Evolutionary conservation across 2,888 invertebrate genomes (phyloP).

Genomic region (Acleris laterana): DNA sequence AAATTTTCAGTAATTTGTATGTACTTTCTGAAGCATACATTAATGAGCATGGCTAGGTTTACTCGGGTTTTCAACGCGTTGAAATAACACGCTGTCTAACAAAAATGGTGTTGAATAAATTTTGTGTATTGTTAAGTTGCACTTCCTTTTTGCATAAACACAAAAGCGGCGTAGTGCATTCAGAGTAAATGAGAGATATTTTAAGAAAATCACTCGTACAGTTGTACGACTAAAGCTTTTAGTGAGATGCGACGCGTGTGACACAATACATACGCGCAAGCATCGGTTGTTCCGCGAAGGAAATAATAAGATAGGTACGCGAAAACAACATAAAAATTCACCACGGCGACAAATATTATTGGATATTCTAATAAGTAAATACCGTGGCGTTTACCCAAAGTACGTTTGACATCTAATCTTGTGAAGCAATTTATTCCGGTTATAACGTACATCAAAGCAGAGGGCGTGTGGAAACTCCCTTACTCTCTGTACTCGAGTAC

Average conservation of each 20-base stretch:
- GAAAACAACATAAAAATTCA: conserved; percentile 27
- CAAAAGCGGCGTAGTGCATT: conserved; percentile 47
- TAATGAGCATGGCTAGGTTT: too few relatives aligned
- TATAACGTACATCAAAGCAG: conserved; percentile 23
- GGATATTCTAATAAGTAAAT: conserved; percentile 31
- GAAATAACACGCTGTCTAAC: neutral
- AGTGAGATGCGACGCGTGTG: conserved; percentile 57
- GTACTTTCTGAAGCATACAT: too few relatives aligned
- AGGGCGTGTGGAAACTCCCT: conserved; percentile 43
- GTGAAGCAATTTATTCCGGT: conserved; percentile 18
- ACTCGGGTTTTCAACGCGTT: too few relatives aligned
- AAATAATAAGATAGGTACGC: conserved; percentile 15
- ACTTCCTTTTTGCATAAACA: conserved; percentile 5
- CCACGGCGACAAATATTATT: conserved; percentile 18
- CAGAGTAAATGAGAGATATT: conserved; percentile 53
- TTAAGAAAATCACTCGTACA: conserved; percentile 59
- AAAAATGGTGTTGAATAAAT: conserved; percentile 3
- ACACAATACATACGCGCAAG: conserved; percentile 36
- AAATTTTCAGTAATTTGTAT: too few relatives aligned
- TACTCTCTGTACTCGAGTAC: conserved; percentile 40
- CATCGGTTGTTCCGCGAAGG: conserved; percentile 2
- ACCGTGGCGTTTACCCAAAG: conserved; percentile 21
- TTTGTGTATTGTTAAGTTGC: neutral
- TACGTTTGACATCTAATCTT: conserved; percentile 23
- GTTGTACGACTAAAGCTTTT: conserved; percentile 67